Conservation (phyloP, 2,888 invertebrate genomes). For the Gymnocheta viridis region DNA sequence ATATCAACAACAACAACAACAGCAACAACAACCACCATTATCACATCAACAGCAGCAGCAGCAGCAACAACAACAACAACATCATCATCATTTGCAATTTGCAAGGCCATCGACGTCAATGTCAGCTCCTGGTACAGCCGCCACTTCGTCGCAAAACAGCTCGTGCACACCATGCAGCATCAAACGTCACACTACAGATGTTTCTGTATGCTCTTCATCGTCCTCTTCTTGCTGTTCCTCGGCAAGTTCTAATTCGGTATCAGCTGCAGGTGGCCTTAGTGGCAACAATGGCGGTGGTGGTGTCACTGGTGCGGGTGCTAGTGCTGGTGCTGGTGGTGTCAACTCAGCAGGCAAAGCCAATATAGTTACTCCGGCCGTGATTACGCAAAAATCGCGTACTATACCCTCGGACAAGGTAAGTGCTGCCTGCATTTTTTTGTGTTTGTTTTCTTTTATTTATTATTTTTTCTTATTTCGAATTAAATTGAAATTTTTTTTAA, state of each 20-base stretch:
- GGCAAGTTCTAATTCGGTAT: slow-evolving; percentile 70
- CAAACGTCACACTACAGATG: slow-evolving; percentile 73
- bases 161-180: slow-evolving; percentile 74
- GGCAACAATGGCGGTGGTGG: slow-evolving; percentile 55
- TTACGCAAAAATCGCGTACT: slow-evolving; percentile 86
- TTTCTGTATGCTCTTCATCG: slow-evolving; percentile 74
- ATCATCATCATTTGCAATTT: slow-evolving; percentile 66
- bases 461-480: background rate
- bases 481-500: slow-evolving; percentile 7
- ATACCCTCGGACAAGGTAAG: slow-evolving; percentile 92
- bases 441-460: background rate
- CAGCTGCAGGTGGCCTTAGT: slow-evolving; percentile 63
- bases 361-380: slow-evolving; percentile 72
- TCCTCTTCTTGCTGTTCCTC: slow-evolving; percentile 75
- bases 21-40: slow-evolving; percentile 53
- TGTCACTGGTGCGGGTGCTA: slow-evolving; percentile 47
- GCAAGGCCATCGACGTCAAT: slow-evolving; percentile 71
- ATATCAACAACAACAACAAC: slow-evolving; percentile 67
- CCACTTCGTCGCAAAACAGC: slow-evolving; percentile 61
- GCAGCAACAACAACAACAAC: slow-evolving; percentile 52
- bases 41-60: slow-evolving; percentile 63
- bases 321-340: slow-evolving; percentile 56
- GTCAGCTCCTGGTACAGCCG: slow-evolving; percentile 68
- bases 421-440: background rate
- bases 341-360: slow-evolving; percentile 71